Evolutionary conservation across 2,888 invertebrate species (phyloP).

Genomic region (Stegana nigrithorax): DNA sequence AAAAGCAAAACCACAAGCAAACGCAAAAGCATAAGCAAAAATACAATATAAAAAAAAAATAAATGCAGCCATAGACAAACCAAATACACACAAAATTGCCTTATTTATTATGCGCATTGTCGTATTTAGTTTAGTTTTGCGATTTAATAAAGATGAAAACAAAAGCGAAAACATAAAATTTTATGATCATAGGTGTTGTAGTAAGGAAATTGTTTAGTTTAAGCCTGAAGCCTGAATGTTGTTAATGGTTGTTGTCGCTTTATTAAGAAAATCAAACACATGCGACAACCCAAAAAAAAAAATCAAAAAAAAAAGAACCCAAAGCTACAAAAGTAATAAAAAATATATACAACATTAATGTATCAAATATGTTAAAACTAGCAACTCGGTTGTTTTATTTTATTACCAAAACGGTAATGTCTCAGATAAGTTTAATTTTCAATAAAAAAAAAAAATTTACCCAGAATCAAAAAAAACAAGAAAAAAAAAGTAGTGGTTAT

Average conservation of each 20-base stretch:
- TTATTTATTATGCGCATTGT: conserved; percentile 52
- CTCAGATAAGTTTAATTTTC: conserved; percentile 3
- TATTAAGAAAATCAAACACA: too few species aligned
- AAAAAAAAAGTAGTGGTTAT: background rate
- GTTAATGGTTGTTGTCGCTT: conserved; percentile 16
- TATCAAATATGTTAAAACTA: too few species aligned
- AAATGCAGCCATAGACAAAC: conserved; percentile 22
- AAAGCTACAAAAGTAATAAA: too few species aligned
- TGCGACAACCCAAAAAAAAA: too few species aligned
- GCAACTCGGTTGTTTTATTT: too few species aligned
- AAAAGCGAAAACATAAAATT: background rate
- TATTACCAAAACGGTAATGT: too few species aligned
- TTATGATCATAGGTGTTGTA: background rate
- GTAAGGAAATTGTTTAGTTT: background rate
- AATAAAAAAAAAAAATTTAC: background rate
- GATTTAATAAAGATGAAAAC: background rate
- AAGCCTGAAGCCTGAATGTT: conserved; percentile 1
- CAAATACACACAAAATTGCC: conserved; percentile 42
- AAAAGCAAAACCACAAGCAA: conserved; percentile 16
- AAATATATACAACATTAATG: too few species aligned
- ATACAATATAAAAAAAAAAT: conserved; percentile 25
- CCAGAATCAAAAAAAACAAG: background rate
- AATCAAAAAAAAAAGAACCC: conserved; percentile 1
- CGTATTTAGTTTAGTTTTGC: background rate
- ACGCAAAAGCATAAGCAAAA: conserved; percentile 23